A percentile compares a stretch with the other conserved stretches of the same genome.
These are phyloP conservation scores for Pegoplata infirma DNA, from an alignment of 2,888 invertebrate genomes.

Conservation along the genomic window DNA sequence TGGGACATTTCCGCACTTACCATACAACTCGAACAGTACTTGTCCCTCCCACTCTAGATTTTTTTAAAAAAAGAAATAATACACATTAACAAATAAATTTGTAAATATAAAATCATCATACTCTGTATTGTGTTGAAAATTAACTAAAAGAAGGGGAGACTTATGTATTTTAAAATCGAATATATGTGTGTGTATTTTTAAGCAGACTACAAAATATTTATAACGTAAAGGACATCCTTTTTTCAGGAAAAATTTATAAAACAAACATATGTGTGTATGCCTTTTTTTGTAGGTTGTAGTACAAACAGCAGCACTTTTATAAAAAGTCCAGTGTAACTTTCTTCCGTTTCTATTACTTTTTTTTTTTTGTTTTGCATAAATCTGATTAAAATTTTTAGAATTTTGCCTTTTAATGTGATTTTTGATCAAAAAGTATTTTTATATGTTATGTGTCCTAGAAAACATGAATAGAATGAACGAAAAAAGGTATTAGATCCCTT, in stretches of 20 bases:
- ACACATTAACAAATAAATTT: conserved; percentile 74
- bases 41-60: background rate
- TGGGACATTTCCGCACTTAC: conserved; percentile 66
- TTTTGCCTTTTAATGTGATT: conserved; percentile 77
- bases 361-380: conserved; percentile 72
- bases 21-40: conserved; percentile 24
- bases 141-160: conserved; percentile 27
- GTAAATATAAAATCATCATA: conserved; percentile 31
- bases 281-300: conserved; percentile 61
- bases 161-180: conserved; percentile 54
- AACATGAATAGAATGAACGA: too few relatives aligned
- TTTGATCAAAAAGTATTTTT: conserved; percentile 64
- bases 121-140: conserved; percentile 44
- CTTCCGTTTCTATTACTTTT: too few relatives aligned
- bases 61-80: conserved; percentile 39
- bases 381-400: conserved; percentile 77
- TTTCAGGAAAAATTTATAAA: conserved; percentile 34
- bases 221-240: conserved; percentile 28
- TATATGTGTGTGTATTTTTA: conserved; percentile 1
- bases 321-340: conserved; percentile 49
- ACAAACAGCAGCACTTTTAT: background rate
- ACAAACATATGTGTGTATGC: conserved; percentile 59
- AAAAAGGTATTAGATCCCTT: conserved; percentile 30
- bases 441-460: conserved; percentile 33
- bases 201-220: conserved; percentile 50